A percentile compares a stretch with the other conserved stretches of the same genome.
Evolutionary conservation across 2,113 vertebrate genomes (phyloP).

Genomic region (Octodon degus): DNA sequence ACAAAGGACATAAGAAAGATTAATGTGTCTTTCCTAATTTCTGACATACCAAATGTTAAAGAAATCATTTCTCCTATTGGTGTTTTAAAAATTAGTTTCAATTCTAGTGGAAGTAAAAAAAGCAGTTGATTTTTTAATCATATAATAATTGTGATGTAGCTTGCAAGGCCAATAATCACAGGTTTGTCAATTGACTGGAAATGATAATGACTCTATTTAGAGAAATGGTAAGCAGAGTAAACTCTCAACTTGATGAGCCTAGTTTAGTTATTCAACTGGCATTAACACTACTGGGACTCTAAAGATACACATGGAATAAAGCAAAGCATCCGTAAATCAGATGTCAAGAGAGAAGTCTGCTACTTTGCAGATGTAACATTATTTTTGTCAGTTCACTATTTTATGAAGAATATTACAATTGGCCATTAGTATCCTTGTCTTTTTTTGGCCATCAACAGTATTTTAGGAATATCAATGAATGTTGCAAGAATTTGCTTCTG

Average conservation of each 20-base stretch:
- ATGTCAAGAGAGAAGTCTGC: not conserved
- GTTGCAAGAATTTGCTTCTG: not conserved
- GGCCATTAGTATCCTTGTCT: not conserved
- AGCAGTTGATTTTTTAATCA: slow-evolving; percentile 7
- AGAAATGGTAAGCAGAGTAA: not conserved
- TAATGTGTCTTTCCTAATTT: slow-evolving; percentile 24
- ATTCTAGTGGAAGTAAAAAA: slow-evolving; percentile 32
- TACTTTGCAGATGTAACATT: slow-evolving; percentile 11
- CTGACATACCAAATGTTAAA: not conserved
- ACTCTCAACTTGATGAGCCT: not conserved
- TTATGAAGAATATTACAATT: slow-evolving; percentile 15
- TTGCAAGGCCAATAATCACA: not conserved
- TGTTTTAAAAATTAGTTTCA: not conserved
- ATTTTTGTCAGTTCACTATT: slow-evolving; percentile 33
- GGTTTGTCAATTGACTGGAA: slow-evolving; percentile 40
- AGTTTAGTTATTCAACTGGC: slow-evolving; percentile 6
- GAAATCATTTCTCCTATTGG: not conserved
- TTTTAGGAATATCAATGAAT: not conserved
- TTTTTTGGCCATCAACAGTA: not conserved
- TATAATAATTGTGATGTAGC: not conserved
- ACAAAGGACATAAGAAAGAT: not conserved
- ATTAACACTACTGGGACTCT: not conserved
- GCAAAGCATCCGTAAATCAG: not conserved
- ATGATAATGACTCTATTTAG: not conserved
- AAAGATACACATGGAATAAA: not conserved